phyloP scores from a whole-genome alignment of 2,888 invertebrate genomes.

The Eretmocerus hayati region DNA sequence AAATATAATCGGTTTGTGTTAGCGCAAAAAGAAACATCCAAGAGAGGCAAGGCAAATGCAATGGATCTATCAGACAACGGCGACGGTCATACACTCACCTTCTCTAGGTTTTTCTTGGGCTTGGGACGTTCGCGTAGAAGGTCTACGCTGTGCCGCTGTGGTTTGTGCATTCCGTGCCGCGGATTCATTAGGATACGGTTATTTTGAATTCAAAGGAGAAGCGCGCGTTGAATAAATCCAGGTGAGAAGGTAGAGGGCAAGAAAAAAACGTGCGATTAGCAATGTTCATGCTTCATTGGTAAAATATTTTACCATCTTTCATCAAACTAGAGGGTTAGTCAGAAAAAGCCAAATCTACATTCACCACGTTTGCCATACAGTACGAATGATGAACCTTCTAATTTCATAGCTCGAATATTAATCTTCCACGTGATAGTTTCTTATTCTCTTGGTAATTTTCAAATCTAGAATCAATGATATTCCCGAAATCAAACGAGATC shows the following conservation, averaged over 20 bases:
- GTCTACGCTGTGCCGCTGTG: conserved; percentile 44
- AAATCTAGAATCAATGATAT: too few relatives aligned
- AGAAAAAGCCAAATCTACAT: neutral
- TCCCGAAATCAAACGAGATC: too few relatives aligned
- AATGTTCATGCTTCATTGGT: conserved; percentile 37
- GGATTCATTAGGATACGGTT: conserved; percentile 25
- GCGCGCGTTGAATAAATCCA: conserved; percentile 2
- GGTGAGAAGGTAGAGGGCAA: conserved; percentile 29
- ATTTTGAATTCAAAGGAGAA: neutral
- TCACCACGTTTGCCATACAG: neutral
- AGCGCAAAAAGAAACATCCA: neutral
- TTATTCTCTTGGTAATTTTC: too few relatives aligned
- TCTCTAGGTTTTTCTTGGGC: conserved; percentile 44
- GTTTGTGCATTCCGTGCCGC: conserved; percentile 46
- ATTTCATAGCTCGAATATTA: conserved; percentile 20
- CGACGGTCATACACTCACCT: conserved; percentile 40
- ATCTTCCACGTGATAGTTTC: too few relatives aligned
- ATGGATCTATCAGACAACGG: conserved; percentile 14
- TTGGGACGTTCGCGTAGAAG: conserved; percentile 43
- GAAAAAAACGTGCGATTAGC: conserved; percentile 46
- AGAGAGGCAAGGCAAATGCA: neutral
- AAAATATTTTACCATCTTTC: conserved; percentile 18
- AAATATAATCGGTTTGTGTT: too few relatives aligned
- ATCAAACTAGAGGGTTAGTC: conserved; percentile 27
- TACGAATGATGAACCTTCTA: conserved; percentile 15